Evolutionary conservation across 2,888 invertebrate species (phyloP), one percentile per base, ranked within the genome.

Genomic region (Lordiphosa fenestrarum): DNA sequence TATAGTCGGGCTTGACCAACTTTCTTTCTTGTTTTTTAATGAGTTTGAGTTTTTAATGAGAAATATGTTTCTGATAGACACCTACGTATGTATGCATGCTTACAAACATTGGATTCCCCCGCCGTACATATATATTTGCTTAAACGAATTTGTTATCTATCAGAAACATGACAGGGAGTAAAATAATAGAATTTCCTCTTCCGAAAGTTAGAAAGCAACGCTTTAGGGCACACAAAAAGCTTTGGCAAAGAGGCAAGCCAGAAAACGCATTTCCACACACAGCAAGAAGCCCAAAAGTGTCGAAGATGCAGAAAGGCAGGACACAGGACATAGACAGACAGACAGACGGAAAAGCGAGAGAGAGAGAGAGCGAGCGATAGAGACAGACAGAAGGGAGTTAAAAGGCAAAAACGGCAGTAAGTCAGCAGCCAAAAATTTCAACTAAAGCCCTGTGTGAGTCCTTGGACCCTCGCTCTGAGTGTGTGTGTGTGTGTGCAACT

Each of bases 111-210:
- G 42, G 25, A 13, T 39, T 46, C 50, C 30, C 39, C 47, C 41
- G 15, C 59, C 59, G 47, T 59, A 30, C 38, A 46, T 48, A 64
- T 13, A 63, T 21, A 66, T 40, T 23, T n/a, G 51, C 35, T 35
- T 53, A 59, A 67, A 39, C 64, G 67, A 66, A 52, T 64, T 66
- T 67, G 67, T 48, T 59, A 59, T 67, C 68, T 64, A 59, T 49
- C 51, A 58, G 35, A 19, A 66, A 64, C 48, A 66, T 56, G 51
- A 66, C 46, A 50, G 57, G 46, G 50, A 50, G 42, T 64, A 59
- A 49, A 64, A 49, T 64, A 64, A 64, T 64, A 48, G 47, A 66
- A 63, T 66, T 63, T 66, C 50, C 49, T 38, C 19, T 44, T 35
- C 37, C 21, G 38, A 41, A 53, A 42, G 35, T 63, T 53, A 15